Base-by-base conservation (phyloP, 2,113 vertebrate species). In the Puffinus mauretanicus region DNA sequence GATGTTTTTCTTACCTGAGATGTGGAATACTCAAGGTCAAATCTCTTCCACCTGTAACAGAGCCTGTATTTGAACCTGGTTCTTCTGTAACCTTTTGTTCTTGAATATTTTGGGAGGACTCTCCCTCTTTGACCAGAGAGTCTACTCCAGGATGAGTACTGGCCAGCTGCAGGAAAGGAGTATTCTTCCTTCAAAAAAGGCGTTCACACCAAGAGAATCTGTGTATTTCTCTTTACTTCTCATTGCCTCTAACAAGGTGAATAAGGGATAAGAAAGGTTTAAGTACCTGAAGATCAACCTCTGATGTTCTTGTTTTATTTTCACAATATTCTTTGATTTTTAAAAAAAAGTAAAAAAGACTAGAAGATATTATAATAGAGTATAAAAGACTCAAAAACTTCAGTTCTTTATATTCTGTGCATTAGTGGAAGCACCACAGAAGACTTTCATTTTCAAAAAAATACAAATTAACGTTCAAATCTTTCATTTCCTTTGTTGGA, bases 301-400 rank as follows among this genome's bases (percentile, higher is more conserved):
- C 47, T 84, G 82, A 96, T 71, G 42, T 78, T 93, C 46, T 78
- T 29, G 72, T 81, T 95, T 94, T 92, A 92, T 96, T 95, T 92
- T 95, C 82, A 67, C 67, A 82, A 86, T 88, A 88, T 67, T 83
- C 42, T 64, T 88, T 75, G 62, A 83, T 71, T 77, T 75, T 69
- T 20, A 11, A 14, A 49, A 24, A 66, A 11, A 38, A 30, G 16
- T 0, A 2, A 70, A 62, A 93, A 69, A 22, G 5, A 42, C 42
- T 42, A 42, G 42, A 42, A 42, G 15, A 42, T 16, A 42, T 42
- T 42, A 42, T 42, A 42, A 14, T 42, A 42, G 42, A 42, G 42
- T 42, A 93, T 60, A 78, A 92, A 93, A 78, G 22, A 10, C 64
- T 64, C n/a, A 38, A 27, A 92, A 89, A 81, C 40, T 52, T 86